Percentiles rank a stretch among this genome's conserved stretches.
phyloP scores from a whole-genome alignment of 2,797 vertebrate genomes.

The Bradypodion pumilum region DNA sequence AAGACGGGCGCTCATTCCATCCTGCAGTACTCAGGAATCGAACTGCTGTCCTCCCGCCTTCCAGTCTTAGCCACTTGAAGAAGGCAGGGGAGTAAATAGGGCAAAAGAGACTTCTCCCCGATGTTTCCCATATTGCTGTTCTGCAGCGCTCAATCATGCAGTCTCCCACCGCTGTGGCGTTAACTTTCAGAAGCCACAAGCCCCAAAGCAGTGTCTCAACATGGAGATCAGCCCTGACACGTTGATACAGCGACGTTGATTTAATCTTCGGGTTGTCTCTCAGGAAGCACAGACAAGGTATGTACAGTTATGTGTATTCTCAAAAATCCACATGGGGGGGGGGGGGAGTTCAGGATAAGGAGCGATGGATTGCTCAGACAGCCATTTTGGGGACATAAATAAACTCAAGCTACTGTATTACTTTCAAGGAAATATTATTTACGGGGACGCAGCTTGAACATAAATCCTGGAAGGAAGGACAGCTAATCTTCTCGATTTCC shows the following conservation, averaged over 20 bases:
- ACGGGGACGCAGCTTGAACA: background rate
- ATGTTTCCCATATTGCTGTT: no score
- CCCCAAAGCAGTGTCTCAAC: background rate
- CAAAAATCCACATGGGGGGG: background rate
- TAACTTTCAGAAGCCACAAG: background rate
- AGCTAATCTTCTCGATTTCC: background rate
- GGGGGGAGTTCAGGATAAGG: background rate
- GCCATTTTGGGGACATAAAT: background rate
- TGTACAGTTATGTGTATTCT: background rate
- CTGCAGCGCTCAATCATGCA: background rate
- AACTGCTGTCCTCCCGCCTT: no score
- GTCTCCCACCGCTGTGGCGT: no score
- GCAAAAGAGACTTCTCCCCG: background rate
- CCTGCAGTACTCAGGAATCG: no score
- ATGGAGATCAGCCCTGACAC: background rate
- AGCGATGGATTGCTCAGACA: background rate
- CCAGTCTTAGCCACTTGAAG: no score
- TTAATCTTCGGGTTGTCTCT: background rate
- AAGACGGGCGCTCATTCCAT: no score
- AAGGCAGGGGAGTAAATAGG: background rate
- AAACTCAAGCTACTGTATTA: background rate
- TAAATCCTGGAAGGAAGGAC: background rate
- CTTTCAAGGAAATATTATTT: background rate
- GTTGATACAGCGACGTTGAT: background rate
- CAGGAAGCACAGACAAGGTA: rapidly evolving